These are phyloP conservation scores for Denticeps clupeoides DNA, from an alignment of 2,797 vertebrate species.

Conservation along the genomic window DNA sequence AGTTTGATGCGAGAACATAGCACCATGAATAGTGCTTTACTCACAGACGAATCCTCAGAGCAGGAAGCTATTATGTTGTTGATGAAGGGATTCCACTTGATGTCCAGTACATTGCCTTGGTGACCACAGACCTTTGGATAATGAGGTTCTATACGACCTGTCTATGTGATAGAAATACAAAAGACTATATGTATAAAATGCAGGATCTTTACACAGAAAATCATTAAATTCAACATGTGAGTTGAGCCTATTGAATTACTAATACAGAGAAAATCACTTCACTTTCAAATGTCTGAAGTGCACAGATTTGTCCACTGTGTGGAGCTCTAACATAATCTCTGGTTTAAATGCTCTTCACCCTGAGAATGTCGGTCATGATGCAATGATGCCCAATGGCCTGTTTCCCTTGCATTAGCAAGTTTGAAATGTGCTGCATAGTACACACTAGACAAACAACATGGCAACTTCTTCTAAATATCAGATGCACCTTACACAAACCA, in stretches of 20 bases:
- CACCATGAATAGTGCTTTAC: conserved; percentile 27
- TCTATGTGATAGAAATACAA: conserved; percentile 46
- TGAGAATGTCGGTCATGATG: conserved; percentile 32
- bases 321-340: conserved; percentile 39
- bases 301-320: conserved; percentile 43
- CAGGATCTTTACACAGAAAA: no score
- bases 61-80: conserved; percentile 95
- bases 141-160: conserved; percentile 84
- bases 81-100: conserved; percentile 98
- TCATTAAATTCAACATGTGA: no score
- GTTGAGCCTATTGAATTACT: no score
- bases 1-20: background rate
- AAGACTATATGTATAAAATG: background rate
- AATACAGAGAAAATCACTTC: no score
- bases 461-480: no score
- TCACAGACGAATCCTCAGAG: conserved; percentile 91
- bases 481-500: no score
- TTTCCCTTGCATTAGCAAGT: no score
- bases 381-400: conserved; percentile 55
- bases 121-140: conserved; percentile 91
- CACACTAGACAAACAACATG: no score
- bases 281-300: conserved; percentile 41
- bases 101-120: conserved; percentile 92
- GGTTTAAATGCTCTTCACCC: background rate
- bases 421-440: no score